Percentiles rank a stretch among this genome's conserved stretches.
phyloP scores from a whole-genome alignment of 2,797 vertebrate genomes.

The Bucorvus abyssinicus region DNA sequence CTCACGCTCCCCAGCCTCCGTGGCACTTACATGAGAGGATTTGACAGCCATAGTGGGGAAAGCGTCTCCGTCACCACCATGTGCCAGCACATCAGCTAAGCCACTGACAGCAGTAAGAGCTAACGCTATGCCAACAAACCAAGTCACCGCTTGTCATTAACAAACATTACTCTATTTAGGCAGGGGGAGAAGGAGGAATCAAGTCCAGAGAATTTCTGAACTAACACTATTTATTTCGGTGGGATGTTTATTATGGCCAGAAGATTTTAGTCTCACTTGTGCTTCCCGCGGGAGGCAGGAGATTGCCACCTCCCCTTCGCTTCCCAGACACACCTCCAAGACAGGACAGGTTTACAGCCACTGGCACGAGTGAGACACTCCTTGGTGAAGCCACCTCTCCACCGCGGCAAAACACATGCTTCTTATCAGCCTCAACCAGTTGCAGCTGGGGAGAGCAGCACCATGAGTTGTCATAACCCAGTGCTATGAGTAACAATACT shows the following conservation, averaged over 20 bases:
- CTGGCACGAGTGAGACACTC: fast-evolving
- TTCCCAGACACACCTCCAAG: fast-evolving
- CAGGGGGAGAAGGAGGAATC: background rate
- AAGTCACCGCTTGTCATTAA: background rate
- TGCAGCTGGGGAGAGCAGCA: background rate
- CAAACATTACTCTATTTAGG: background rate
- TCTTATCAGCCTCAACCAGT: fast-evolving
- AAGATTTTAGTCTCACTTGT: fast-evolving
- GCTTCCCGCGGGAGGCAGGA: fast-evolving
- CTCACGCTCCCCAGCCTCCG: background rate
- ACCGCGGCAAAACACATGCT: fast-evolving
- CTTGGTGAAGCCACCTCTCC: background rate
- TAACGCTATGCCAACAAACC: background rate
- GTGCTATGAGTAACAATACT: fast-evolving
- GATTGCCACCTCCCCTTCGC: background rate
- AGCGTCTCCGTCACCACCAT: background rate
- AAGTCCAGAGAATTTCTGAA: background rate
- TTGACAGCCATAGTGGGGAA: background rate
- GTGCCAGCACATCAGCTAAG: conserved; percentile 4
- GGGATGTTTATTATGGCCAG: background rate
- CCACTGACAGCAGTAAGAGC: background rate
- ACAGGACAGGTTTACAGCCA: background rate
- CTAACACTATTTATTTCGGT: background rate
- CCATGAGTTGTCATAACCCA: fast-evolving
- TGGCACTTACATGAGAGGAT: background rate